Evolutionary conservation across 2,888 invertebrate species (phyloP).

Genomic region (Zygaena filipendulae): DNA sequence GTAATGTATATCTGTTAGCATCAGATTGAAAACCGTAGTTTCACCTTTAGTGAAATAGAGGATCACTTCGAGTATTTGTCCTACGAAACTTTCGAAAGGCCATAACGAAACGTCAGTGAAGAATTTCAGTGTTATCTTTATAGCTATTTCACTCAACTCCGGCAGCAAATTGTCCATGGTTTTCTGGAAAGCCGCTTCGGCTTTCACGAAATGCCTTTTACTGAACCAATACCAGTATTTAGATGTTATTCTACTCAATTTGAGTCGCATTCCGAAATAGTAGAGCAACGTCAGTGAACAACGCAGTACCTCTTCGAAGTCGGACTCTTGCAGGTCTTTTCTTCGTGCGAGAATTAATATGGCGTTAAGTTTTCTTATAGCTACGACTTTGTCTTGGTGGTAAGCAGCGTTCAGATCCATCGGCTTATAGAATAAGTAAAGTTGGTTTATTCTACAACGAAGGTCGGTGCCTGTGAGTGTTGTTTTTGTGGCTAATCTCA

Average conservation of each 20-base stretch:
- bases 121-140: conserved; percentile 34
- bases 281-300: conserved; percentile 35
- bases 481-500: not conserved
- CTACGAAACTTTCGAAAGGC: conserved; percentile 37
- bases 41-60: conserved; percentile 31
- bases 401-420: conserved; percentile 25
- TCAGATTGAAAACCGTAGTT: conserved; percentile 31
- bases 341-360: conserved; percentile 24
- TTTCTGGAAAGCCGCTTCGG: conserved; percentile 32
- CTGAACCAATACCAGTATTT: conserved; percentile 25
- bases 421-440: conserved; percentile 26
- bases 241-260: conserved; percentile 25
- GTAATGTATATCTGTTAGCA: conserved; percentile 39
- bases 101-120: conserved; percentile 31
- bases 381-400: conserved; percentile 25
- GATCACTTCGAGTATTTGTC: conserved; percentile 35
- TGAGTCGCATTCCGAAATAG: conserved; percentile 41
- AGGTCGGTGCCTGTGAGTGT: conserved; percentile 14
- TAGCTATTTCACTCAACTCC: conserved; percentile 30
- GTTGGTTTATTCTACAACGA: conserved; percentile 25
- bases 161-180: conserved; percentile 32
- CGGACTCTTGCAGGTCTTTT: conserved; percentile 23
- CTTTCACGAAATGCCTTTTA: conserved; percentile 28
- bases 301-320: conserved; percentile 29
- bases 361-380: conserved; percentile 24